Conservation (phyloP, 2,797 vertebrate genomes). For the Pipistrellus pygmaeus region DNA sequence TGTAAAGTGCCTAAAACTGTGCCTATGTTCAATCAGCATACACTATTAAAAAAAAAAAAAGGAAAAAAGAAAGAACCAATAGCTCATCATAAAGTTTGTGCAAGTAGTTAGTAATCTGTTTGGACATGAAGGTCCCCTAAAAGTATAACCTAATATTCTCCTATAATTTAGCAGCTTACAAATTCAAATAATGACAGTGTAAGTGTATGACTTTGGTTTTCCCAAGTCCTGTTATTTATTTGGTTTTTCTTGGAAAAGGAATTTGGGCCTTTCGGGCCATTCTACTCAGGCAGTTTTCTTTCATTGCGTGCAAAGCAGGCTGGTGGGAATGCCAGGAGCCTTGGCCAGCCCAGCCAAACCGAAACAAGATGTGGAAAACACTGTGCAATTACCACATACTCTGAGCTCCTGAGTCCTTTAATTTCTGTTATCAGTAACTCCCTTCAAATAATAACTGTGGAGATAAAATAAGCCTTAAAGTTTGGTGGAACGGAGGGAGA, state of each 20-base stretch:
- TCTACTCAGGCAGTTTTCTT: background rate
- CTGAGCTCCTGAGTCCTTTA: constrained; percentile 75
- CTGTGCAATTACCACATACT: constrained; percentile 69
- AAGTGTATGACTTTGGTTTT: constrained; percentile 33
- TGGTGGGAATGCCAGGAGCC: background rate
- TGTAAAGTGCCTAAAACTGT: background rate
- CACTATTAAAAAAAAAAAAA: no score
- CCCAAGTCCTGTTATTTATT: background rate
- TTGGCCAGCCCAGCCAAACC: constrained; percentile 3
- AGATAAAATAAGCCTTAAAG: constrained; percentile 79
- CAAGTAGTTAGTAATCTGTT: background rate
- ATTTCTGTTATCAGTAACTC: constrained; percentile 84
- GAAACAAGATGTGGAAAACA: constrained; percentile 54
- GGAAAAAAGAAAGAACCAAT: background rate
- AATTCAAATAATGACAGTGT: background rate
- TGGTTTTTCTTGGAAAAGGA: constrained; percentile 56
- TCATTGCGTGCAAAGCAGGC: background rate
- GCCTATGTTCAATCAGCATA: background rate
- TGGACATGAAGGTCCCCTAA: background rate
- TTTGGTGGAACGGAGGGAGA: constrained; percentile 59
- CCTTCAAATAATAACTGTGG: constrained; percentile 80
- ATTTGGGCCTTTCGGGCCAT: background rate
- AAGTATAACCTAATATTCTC: constrained; percentile 27
- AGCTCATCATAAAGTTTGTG: background rate
- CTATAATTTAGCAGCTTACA: background rate